A percentile compares a stretch with the other conserved stretches of the same genome.
phyloP scores from a whole-genome alignment of 1,140 invertebrate species.

The Elysia chlorotica region DNA sequence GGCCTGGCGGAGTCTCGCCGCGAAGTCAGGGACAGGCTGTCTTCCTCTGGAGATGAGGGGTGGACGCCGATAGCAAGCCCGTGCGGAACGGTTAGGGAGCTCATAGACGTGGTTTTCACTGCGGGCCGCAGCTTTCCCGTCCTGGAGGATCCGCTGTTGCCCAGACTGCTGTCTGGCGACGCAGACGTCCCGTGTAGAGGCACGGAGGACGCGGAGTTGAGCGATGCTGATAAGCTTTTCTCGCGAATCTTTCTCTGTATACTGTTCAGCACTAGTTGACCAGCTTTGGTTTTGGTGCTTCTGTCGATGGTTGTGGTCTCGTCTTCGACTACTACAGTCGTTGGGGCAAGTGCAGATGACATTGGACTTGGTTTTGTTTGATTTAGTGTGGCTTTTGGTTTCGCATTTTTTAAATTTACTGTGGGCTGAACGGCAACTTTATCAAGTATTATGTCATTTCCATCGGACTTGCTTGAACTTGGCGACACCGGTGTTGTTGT shows the following conservation, averaged over 20 bases:
- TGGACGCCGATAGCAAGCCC: background rate
- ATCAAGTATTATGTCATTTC: background rate
- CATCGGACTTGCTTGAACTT: background rate
- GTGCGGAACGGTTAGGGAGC: slow-evolving; percentile 22
- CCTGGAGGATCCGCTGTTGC: background rate
- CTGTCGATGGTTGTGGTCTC: background rate
- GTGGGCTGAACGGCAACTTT: background rate
- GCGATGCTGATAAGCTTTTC: background rate
- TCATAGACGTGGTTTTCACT: slow-evolving; percentile 26
- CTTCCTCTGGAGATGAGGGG: slow-evolving; percentile 4
- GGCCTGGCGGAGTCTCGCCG: slow-evolving; percentile 26
- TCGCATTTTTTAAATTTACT: background rate
- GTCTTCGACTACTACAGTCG: slow-evolving; percentile 10
- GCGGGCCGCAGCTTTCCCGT: background rate
- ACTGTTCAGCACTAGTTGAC: background rate
- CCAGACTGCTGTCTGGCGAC: background rate
- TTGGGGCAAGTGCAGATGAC: background rate
- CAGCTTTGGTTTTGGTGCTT: background rate
- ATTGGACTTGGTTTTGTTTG: background rate
- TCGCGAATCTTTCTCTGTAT: background rate
- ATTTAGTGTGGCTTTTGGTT: background rate
- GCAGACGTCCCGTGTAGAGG: background rate
- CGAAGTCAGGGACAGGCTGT: slow-evolving; percentile 26
- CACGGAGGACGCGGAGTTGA: background rate
- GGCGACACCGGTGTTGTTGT: background rate